Conservation (phyloP, 1,140 invertebrate species). For the Aphis gossypii region DNA sequence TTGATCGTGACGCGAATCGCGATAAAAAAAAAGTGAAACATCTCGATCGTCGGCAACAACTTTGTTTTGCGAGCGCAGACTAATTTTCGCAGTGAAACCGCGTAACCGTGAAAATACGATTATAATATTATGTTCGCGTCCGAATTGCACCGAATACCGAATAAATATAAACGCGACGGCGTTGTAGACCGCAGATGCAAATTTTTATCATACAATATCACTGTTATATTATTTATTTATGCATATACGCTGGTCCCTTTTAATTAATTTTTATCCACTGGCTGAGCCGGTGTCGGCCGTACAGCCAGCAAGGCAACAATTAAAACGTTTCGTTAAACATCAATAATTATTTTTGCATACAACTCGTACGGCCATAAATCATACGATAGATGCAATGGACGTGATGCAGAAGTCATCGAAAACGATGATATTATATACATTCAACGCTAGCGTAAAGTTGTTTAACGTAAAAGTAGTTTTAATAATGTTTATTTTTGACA, state of each 20-base stretch:
- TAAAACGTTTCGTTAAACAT: background rate
- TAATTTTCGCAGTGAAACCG: no score
- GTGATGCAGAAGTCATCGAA: background rate
- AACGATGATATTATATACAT: background rate
- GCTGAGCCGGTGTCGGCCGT: background rate
- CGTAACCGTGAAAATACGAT: no score
- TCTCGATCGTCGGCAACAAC: no score
- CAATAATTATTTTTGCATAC: background rate
- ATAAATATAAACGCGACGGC: background rate
- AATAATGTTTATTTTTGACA: background rate
- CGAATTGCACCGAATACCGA: no score
- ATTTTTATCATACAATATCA: background rate
- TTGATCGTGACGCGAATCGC: no score
- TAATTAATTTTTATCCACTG: conserved; percentile 15
- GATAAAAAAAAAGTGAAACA: no score
- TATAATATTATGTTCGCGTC: no score
- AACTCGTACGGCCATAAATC: background rate
- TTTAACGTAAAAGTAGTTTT: background rate
- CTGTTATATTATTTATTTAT: background rate
- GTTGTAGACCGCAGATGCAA: background rate
- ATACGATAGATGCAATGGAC: background rate
- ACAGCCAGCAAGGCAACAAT: background rate
- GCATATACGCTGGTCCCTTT: background rate
- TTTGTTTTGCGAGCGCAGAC: no score
- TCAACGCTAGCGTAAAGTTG: background rate